Evolutionary conservation across 2,888 invertebrate species (phyloP).

Genomic region (Glaucopsyche alexis): DNA sequence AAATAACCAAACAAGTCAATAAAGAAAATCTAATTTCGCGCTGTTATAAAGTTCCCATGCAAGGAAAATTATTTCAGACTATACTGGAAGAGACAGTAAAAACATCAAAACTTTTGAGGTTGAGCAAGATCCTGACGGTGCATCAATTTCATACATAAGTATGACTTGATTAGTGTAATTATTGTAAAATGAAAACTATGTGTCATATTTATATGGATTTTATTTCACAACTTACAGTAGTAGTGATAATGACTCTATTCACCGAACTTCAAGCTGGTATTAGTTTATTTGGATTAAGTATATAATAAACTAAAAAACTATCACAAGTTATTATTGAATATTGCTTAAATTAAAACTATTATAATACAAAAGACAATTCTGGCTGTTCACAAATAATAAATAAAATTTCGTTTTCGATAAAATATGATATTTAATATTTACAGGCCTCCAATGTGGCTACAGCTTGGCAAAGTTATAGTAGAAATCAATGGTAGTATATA

Average conservation of each 20-base stretch:
- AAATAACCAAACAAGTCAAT: too few species aligned
- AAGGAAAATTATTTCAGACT: too few species aligned
- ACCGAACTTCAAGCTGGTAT: slow-evolving; percentile 78
- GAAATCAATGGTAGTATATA: too few species aligned
- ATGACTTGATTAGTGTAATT: neutral
- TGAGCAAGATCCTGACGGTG: too few species aligned
- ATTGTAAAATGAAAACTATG: slow-evolving; percentile 34
- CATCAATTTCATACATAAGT: neutral
- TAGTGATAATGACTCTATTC: slow-evolving; percentile 76
- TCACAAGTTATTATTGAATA: slow-evolving; percentile 63
- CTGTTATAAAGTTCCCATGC: too few species aligned
- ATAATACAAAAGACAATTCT: slow-evolving; percentile 54
- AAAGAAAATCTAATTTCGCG: too few species aligned
- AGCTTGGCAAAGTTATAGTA: neutral
- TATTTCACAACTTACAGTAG: slow-evolving; percentile 75
- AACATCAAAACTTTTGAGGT: too few species aligned
- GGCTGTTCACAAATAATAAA: slow-evolving; percentile 33
- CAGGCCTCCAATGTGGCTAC: neutral
- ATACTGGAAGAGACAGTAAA: too few species aligned
- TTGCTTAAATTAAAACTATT: slow-evolving; percentile 47
- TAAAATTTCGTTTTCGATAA: slow-evolving; percentile 33
- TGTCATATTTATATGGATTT: slow-evolving; percentile 71
- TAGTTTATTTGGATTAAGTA: slow-evolving; percentile 75
- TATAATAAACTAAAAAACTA: slow-evolving; percentile 63
- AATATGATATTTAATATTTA: slow-evolving; percentile 18